These are phyloP conservation scores for Micronycteris hirsuta DNA, from an alignment of 2,113 vertebrate species.

Conservation along the genomic window DNA sequence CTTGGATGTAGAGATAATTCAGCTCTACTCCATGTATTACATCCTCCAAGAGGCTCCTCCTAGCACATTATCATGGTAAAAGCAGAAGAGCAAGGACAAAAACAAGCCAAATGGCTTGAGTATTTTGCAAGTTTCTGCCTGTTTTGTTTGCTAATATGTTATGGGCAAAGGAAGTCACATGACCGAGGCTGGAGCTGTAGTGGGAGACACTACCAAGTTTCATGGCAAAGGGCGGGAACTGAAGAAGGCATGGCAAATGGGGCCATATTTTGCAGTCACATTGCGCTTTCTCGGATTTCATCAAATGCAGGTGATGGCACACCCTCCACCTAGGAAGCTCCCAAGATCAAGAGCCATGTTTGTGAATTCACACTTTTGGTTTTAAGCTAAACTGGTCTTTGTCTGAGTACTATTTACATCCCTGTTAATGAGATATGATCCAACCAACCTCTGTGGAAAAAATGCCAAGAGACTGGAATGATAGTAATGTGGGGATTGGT, in stretches of 20 bases:
- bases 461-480: not conserved
- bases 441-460: not conserved
- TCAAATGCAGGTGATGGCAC: not conserved
- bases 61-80: not conserved
- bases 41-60: not conserved
- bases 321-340: not conserved
- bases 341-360: not conserved
- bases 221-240: not conserved
- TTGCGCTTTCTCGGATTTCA: not conserved
- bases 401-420: not conserved
- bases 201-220: not conserved
- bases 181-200: not conserved
- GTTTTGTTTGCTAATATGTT: not conserved
- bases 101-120: not conserved
- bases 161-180: not conserved
- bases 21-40: not conserved
- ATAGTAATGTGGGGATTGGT: not conserved
- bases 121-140: not conserved
- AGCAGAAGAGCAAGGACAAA: not conserved
- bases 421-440: not conserved
- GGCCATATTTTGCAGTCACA: not conserved
- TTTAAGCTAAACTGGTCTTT: not conserved
- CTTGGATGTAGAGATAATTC: not conserved
- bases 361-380: not conserved
- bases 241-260: not conserved